Conservation (phyloP, 2,113 vertebrate species). For the Cygnus atratus region DNA sequence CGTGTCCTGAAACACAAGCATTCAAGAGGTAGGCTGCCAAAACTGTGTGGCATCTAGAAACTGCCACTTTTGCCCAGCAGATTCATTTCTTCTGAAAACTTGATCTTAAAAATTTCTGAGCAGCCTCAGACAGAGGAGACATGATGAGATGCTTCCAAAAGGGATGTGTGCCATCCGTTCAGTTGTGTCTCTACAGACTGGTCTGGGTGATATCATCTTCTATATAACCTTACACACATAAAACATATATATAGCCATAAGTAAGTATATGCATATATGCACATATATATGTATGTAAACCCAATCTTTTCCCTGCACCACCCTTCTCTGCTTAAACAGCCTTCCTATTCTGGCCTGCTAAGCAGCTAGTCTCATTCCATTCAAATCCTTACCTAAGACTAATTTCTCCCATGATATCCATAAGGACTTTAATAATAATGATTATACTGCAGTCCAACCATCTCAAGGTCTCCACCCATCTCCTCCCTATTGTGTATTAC, state of each 20-base stretch:
- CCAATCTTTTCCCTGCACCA: not conserved
- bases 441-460: constrained; percentile 52
- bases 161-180: not conserved
- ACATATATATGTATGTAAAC: not conserved
- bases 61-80: not conserved
- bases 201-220: not conserved
- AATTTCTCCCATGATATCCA: constrained; percentile 62
- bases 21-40: not conserved
- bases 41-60: not conserved
- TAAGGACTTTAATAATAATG: constrained; percentile 56
- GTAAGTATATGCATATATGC: not conserved
- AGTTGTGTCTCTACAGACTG: not conserved
- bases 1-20: not conserved
- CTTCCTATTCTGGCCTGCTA: constrained; percentile 4
- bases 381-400: constrained; percentile 61
- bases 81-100: not conserved
- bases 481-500: constrained; percentile 62
- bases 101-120: not conserved
- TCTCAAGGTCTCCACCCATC: constrained; percentile 53
- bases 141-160: not conserved
- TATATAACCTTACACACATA: not conserved
- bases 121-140: not conserved
- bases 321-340: not conserved
- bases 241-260: not conserved
- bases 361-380: constrained; percentile 40